Percentiles rank a stretch among this genome's conserved stretches.
phyloP scores from a whole-genome alignment of 2,113 vertebrate species.

The Brachypodius melanocephalos region DNA sequence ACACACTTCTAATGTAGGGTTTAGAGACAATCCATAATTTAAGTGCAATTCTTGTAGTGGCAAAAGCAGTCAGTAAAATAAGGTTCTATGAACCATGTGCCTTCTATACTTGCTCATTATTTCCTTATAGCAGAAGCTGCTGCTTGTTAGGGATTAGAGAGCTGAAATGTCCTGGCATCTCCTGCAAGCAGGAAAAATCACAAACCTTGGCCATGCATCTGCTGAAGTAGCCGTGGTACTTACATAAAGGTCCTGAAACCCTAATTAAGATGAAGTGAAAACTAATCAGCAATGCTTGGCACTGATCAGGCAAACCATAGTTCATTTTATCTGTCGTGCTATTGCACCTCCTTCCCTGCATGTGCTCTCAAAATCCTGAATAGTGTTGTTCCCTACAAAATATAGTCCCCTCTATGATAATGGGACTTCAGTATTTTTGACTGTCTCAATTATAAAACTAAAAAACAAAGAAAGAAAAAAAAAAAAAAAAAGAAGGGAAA shows the following conservation, averaged over 20 bases:
- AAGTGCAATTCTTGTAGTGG: not conserved
- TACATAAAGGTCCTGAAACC: not conserved
- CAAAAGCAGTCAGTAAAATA: not conserved
- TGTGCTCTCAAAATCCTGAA: not conserved
- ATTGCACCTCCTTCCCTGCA: not conserved
- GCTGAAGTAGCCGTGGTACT: not conserved
- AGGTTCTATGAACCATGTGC: not conserved
- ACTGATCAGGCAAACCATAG: accelerated
- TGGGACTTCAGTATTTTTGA: not conserved
- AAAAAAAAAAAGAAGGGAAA: not conserved
- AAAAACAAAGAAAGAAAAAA: accelerated
- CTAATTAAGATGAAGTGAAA: not conserved
- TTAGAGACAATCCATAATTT: not conserved
- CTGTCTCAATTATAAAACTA: not conserved
- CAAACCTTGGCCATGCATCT: not conserved
- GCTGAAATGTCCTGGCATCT: not conserved
- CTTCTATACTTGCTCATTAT: not conserved
- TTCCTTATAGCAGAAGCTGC: not conserved
- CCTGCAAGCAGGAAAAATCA: not conserved
- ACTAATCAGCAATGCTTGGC: not conserved
- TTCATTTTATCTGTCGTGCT: not conserved
- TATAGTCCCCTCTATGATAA: not conserved
- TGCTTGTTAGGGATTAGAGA: not conserved
- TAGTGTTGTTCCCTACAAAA: not conserved
- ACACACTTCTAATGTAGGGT: not conserved